These are phyloP conservation scores for Mungos mungo DNA, from an alignment of 2,113 vertebrate species.

Conservation along the genomic window DNA sequence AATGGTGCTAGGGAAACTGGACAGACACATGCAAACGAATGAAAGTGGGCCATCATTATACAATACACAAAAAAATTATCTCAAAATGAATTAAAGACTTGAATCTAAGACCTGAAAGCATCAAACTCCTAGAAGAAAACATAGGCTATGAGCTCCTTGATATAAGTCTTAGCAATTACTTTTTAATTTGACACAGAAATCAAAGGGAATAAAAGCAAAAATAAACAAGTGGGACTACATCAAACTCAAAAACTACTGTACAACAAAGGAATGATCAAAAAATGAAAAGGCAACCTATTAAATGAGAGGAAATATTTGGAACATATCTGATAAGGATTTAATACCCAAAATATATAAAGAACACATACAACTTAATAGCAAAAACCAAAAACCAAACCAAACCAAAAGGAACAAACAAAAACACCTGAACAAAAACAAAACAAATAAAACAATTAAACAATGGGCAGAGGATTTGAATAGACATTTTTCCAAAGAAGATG, in stretches of 20 bases:
- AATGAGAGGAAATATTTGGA: neutral
- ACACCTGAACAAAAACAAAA: neutral
- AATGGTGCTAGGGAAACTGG: neutral
- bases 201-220: neutral
- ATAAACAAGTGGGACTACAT: neutral
- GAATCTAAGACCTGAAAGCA: neutral
- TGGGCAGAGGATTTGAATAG: neutral
- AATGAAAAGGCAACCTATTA: neutral
- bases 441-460: neutral
- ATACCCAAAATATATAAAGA: neutral
- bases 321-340: neutral
- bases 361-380: neutral
- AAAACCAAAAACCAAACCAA: neutral
- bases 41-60: neutral
- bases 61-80: neutral
- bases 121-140: neutral
- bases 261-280: neutral
- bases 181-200: neutral
- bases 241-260: neutral
- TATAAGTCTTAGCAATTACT: neutral
- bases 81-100: neutral
- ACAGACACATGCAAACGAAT: neutral
- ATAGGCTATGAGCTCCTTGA: neutral
- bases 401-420: neutral
- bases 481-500: neutral